These are phyloP conservation scores for Microctonus aethiopoides DNA, from an alignment of 2,888 invertebrate species.

Conservation along the genomic window DNA sequence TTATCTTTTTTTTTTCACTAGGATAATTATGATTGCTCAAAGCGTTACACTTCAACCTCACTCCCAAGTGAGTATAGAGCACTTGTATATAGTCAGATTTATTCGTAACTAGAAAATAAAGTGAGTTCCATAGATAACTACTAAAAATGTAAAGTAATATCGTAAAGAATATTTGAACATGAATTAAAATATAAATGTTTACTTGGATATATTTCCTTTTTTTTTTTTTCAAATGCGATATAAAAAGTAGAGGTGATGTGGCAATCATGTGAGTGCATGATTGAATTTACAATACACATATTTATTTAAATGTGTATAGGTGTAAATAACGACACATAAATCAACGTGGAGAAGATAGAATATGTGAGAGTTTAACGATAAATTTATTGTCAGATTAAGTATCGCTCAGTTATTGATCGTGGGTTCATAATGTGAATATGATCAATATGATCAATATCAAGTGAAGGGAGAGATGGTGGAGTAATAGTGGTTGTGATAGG, in stretches of 20 bases:
- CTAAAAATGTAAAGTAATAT: not conserved
- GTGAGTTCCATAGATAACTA: too few relatives aligned
- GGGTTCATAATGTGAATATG: too few relatives aligned
- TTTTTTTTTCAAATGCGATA: not conserved
- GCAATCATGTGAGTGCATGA: constrained; percentile 26
- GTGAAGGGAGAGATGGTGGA: too few relatives aligned
- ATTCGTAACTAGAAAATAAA: not conserved
- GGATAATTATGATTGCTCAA: not conserved
- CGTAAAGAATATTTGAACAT: not conserved
- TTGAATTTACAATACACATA: constrained; percentile 12
- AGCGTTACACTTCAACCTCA: not conserved
- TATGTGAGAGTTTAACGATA: not conserved
- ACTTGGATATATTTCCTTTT: not conserved
- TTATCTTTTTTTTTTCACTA: not conserved
- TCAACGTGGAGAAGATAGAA: constrained; percentile 2
- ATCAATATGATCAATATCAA: too few relatives aligned
- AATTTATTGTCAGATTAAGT: too few relatives aligned
- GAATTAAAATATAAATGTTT: not conserved
- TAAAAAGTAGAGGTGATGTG: not conserved
- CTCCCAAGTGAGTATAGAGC: not conserved
- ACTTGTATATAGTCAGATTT: not conserved
- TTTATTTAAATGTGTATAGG: not conserved
- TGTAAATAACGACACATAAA: not conserved
- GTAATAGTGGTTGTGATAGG: too few relatives aligned
- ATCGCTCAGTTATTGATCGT: not conserved